A percentile compares a stretch with the other conserved stretches of the same genome.
Conservation (phyloP, 64 coral and sea anemone genomes). For the Montipora capricornis region DNA sequence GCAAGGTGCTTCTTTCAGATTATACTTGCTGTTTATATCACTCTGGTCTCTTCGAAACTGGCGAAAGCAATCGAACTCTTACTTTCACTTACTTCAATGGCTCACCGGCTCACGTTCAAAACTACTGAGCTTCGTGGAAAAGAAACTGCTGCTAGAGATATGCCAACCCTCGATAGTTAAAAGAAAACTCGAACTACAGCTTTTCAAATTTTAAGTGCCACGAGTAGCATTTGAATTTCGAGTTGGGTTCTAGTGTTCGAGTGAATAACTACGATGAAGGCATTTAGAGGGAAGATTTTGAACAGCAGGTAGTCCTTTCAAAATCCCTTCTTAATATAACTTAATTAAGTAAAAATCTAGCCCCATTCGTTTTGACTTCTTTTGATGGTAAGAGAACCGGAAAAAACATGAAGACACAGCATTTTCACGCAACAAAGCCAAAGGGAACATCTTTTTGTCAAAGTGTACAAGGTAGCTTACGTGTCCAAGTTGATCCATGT, state of each 20-base stretch:
- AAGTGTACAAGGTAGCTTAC: slow-evolving; percentile 61
- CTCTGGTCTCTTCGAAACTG: background rate
- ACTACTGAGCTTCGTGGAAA: background rate
- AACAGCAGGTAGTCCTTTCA: background rate
- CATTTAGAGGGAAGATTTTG: background rate
- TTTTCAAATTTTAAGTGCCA: background rate
- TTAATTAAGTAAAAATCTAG: no score
- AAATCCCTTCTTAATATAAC: background rate
- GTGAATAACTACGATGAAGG: background rate
- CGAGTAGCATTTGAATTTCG: background rate
- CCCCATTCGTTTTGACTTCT: no score
- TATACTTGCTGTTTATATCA: background rate
- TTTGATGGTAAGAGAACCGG: no score
- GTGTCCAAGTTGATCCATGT: slow-evolving; percentile 89
- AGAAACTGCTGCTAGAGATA: background rate
- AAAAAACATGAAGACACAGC: background rate
- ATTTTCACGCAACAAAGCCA: background rate
- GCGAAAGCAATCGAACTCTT: background rate
- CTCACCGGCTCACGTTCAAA: no score
- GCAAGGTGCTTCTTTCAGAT: background rate
- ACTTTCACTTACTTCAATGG: background rate
- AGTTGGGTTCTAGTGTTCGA: background rate
- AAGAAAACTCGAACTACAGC: background rate
- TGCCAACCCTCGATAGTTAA: background rate
- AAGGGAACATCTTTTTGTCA: background rate